phyloP scores from a whole-genome alignment of 2,797 vertebrate species.

The Pantherophis vulpinus region DNA sequence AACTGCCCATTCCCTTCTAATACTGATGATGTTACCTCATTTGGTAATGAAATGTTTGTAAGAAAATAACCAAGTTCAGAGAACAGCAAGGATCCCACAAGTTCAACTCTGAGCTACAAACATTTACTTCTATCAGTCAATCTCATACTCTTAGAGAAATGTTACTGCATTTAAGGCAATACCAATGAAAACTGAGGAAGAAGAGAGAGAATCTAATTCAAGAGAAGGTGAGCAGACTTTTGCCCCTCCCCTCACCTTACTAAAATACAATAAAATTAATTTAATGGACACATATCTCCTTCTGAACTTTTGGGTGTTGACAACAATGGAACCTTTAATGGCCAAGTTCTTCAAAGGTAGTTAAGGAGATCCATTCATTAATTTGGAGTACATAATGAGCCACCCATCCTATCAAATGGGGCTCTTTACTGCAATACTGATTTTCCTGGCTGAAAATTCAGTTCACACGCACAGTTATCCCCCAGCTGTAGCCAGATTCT shows the following conservation, averaged over 20 bases:
- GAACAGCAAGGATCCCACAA: neutral
- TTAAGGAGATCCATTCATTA: neutral
- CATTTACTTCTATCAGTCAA: neutral
- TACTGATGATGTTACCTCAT: neutral
- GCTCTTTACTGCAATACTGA: neutral
- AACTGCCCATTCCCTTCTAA: neutral
- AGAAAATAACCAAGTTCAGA: neutral
- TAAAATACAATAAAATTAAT: neutral
- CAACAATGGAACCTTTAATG: neutral
- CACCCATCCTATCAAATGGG: neutral
- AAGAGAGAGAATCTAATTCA: neutral
- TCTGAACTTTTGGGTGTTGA: neutral
- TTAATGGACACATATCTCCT: neutral
- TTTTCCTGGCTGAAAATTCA: neutral
- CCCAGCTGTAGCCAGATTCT: conserved; percentile 34
- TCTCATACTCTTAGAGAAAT: neutral
- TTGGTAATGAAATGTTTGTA: neutral
- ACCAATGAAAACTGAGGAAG: neutral
- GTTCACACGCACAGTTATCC: neutral
- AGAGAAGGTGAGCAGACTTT: too few species aligned
- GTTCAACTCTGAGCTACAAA: neutral
- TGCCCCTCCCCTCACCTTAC: neutral
- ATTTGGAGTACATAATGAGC: neutral
- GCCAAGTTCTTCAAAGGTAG: neutral
- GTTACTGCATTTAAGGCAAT: too few species aligned